Evolutionary conservation across 2,113 vertebrate species (phyloP).

Genomic region (Rhipidura dahli): DNA sequence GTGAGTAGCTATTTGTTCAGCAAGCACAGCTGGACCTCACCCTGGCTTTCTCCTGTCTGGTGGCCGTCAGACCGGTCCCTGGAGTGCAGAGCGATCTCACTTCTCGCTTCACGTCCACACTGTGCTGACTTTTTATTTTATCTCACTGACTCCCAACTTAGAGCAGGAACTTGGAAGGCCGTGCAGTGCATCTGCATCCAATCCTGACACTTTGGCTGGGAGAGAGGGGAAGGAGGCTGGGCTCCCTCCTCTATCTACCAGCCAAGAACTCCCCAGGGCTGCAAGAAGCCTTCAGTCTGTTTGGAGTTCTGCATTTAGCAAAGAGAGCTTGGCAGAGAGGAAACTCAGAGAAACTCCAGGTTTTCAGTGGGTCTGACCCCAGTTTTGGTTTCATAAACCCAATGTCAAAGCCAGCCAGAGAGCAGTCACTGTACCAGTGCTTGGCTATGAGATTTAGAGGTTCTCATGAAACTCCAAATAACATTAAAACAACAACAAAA

Average conservation of each 20-base stretch:
- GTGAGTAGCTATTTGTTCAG: background rate
- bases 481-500: background rate
- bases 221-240: background rate
- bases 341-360: background rate
- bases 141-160: background rate
- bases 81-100: fast-evolving
- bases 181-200: background rate
- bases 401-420: background rate
- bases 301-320: background rate
- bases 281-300: background rate
- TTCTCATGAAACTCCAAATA: background rate
- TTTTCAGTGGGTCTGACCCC: background rate
- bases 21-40: background rate
- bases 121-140: background rate
- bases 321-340: background rate
- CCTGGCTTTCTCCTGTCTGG: no score
- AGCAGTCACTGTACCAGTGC: fast-evolving
- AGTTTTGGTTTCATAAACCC: background rate
- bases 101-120: background rate
- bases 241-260: background rate
- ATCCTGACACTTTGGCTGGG: background rate
- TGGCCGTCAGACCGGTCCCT: background rate
- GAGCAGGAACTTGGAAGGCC: background rate
- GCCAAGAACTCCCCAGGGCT: background rate
- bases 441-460: background rate